Evolutionary conservation across 1,140 invertebrate species (phyloP), one percentile per base, ranked within the genome.

Genomic region (Drosophila cardini): DNA sequence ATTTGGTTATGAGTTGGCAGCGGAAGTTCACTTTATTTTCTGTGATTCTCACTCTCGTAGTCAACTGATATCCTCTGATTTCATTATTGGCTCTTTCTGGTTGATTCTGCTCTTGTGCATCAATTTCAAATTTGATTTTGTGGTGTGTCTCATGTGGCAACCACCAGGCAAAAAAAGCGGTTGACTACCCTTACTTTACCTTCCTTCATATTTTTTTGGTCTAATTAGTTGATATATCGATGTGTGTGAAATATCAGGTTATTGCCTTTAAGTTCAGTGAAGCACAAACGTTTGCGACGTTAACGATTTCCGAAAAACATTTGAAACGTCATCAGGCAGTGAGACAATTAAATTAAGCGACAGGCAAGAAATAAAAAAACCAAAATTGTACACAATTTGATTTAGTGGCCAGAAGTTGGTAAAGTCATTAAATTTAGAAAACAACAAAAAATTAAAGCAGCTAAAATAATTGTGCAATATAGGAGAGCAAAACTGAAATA

Each of bases 341-440:
- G 67, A 56, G 15, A 67, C 78, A 83, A 83, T 84, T 83, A 84
- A 86, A 87, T 87, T 69, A 87, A 80, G 46, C 70, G 71, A 70
- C 72, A 72, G 5, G 4, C 38, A 5, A 53, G 26, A 36, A 48
- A n/a, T n/a, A n/a, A 81, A 79, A 72, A 77, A 52, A 48, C 50
- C 63, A 60, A 56, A 50, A 53, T 74, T 72, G 73, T 75, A 82
- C 21, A 81, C 76, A 69, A 72, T 87, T 87, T 87, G 83, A 87
- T 87, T 89, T 87, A 87, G 42, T 72, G 52, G 56, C 48, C 48
- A 38, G 69, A 67, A 50, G 67, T 83, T 82, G 71, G 79, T 75
- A 78, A 67, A 87, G 83, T 83, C 83, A 86, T 86, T 87, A 87
- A 87, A 74, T 83, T 87, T 87, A 80, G 78, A 82, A 30, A 69